Evolutionary conservation across 2,113 vertebrate genomes (phyloP), one percentile per base, ranked within the genome.

Genomic region (Syrrhaptes paradoxus): DNA sequence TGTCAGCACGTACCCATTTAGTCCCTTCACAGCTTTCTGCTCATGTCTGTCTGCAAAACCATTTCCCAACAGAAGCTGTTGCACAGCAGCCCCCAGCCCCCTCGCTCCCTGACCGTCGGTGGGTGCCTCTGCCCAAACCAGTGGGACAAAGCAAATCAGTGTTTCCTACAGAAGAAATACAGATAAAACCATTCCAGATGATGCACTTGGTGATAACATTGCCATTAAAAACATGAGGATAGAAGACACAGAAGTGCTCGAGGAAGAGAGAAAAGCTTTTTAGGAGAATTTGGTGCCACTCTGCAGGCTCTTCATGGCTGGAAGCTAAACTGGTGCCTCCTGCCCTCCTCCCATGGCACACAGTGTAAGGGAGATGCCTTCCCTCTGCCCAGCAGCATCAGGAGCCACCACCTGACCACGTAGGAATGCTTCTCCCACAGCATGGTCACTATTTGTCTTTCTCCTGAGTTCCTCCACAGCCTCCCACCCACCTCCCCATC

Each of bases 371-470:
- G 17, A 2, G 29, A 10, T 26, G 14, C 14, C 25, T 36, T 25
- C 29, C 29, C 13, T 18, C 41, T 73, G 59, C 21, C 45, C 22
- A 46, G 49, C 21, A 82, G 10, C 51, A 28, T 7, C 48, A 43
- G 63, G 26, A 67, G 17, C n/a, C 25, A 19, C 51, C 2, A 3
- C 46, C 29, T n/a, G 48, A 17, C 55, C 72, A 57, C 28, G 11
- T 34, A 6, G 6, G 13, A 7, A 20, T 3, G 1, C 11, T 6
- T 5, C 11, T 70, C 45, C 10, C 0, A 0, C 21, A n/a, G 24
- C 13, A 34, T 3, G 6, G 6, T 25, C 4, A 6, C 36, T 32
- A 2, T 31, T 14, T 43, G 13, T 29, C 34, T 71, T 74, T 52
- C 48, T 52, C 15, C 7, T 26, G 58, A 32, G 11, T 7, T 72